Evolutionary conservation across 2,888 invertebrate species (phyloP), one percentile per base, ranked within the genome.

Genomic region (Physocephala rufipes): DNA sequence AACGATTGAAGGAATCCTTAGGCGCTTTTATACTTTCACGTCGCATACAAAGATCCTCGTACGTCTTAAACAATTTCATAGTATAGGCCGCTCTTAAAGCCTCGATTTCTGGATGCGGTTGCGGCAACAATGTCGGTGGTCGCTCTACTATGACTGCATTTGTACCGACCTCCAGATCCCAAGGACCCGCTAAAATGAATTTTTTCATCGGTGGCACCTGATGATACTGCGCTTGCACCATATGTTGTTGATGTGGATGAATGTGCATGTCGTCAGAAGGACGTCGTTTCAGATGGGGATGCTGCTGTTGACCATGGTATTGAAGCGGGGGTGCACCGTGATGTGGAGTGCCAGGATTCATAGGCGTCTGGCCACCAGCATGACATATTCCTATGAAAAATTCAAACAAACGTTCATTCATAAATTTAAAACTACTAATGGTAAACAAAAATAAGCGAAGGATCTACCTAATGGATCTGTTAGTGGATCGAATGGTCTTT

Each of bases 91-190:
- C 94, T 74, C 98, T 89, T 78, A 93, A 89, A n/a, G 92, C 91
- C 86, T 98, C 97, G 62, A 95, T 91, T 84, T 97, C 97, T 0
- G 98, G 97, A 88, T 97, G 96, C 21, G 97, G 95, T 82, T 97
- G 97, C 71, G 95, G 93, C 74, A 94, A 89, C 76, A 92, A 90
- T 76, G 94, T 93, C 0, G 95, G 95, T 19, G 93, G 91, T 74
- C 96, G 89, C 85, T 97, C 97, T 82, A 86, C 86, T 72, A 86
- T 86, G 66, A 96, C 92, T 73, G 94, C 94, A 89, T 97, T 97
- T 51, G 96, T 96, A 64, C 92, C 91, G 70, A 97, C 91, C 85
- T 97, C 96, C 82, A 98, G 89, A 85, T 98, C 97, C 97, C 97
- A 98, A 5, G 96, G 96, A 2, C 96, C 96, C 45, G 94, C 92